Evolutionary conservation across 2,797 vertebrate species (phyloP), one percentile per base, ranked within the genome.

Genomic region (Peromyscus melanophrys): DNA sequence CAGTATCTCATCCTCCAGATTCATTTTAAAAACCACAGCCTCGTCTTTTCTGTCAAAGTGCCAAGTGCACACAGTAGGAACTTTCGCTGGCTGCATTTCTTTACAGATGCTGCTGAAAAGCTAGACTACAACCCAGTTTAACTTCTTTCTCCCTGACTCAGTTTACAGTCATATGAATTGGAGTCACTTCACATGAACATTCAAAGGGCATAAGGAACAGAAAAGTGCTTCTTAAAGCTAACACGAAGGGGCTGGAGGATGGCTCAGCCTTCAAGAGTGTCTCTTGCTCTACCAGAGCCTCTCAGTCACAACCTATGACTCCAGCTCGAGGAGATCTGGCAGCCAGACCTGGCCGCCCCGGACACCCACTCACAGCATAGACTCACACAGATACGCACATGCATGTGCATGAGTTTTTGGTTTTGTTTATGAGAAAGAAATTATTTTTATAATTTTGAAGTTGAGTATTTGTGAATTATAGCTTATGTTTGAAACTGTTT

Each of bases 201-300:
- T 83, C 0, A 90, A 94, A 21, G 49, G 67, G 69, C 75, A 57
- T 63, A 55, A 84, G 87, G 92, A 96, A 82, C 49, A 43, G 34
- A 16, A 25, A 67, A 9, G 43, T 43, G 1, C 59, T 49, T 95
- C 95, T 83, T 89, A 71, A 89, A 69, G 78, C 5, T 69, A 81
- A 52, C 13, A 76, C 59, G 46, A 57, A 92, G 43, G 83, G 43
- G 3, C 83, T 86, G 63, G 63, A 27, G 46, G 34, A n/a, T 1
- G 2, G 21, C 23, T 37, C 65, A 29, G 14, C 49, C 13, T 37
- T 11, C 16, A 31, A 13, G 43, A 49, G 40, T 34, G 3, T 8
- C 2, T 67, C 40, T 34, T 46, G 43, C 43, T 65, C 31, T 49
- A 31, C 43, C 83, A 8, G 82, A 34, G 29, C 29, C 43, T 34